Percentiles rank a stretch among this genome's conserved stretches.
Conservation (phyloP, 2,797 vertebrate species). For the Morelia viridis region DNA sequence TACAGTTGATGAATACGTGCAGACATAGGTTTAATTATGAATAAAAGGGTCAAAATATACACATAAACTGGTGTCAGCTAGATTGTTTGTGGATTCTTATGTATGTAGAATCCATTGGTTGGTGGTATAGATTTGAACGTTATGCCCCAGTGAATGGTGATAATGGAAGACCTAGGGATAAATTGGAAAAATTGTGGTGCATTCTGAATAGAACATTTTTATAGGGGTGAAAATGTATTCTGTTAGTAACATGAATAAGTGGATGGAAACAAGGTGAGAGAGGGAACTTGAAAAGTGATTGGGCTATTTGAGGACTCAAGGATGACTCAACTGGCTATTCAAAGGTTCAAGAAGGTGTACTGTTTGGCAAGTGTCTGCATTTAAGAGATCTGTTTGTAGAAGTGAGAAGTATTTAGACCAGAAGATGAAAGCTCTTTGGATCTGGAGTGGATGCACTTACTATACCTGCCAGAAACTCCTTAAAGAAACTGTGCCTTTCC, state of each 20-base stretch:
- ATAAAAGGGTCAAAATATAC: background rate
- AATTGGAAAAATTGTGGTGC: background rate
- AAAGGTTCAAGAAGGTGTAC: background rate
- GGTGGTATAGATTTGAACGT: background rate
- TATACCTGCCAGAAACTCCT: background rate
- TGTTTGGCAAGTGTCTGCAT: background rate
- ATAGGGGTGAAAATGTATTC: background rate
- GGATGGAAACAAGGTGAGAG: too few species aligned
- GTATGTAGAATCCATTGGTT: background rate
- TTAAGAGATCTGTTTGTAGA: background rate
- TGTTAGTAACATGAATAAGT: background rate
- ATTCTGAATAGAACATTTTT: background rate
- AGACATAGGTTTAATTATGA: background rate
- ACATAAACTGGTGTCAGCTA: background rate
- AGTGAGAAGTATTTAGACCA: background rate
- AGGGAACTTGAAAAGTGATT: background rate
- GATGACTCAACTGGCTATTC: background rate
- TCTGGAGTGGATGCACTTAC: background rate
- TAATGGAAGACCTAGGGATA: background rate
- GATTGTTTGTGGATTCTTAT: background rate
- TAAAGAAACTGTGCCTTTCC: background rate
- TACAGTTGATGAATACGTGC: background rate
- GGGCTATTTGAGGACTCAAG: background rate
- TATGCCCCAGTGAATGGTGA: background rate
- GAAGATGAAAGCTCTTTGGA: background rate